Percentiles rank a stretch among this genome's conserved stretches.
Conservation (phyloP, 2,113 vertebrate species). For the Mola mola region DNA sequence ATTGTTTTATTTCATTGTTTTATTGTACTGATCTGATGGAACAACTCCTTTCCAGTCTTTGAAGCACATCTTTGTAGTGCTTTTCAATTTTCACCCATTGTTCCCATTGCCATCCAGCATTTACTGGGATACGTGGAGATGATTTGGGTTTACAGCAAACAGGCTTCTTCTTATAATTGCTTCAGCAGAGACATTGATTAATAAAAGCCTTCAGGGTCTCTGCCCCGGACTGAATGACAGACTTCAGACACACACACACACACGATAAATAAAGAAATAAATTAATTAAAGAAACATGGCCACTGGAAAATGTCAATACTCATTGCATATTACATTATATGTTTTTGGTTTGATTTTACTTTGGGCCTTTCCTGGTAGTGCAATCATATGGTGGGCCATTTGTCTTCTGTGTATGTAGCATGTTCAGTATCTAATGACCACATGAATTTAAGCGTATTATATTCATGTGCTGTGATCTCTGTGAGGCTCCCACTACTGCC, state of each 20-base stretch:
- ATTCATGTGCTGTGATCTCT: background rate
- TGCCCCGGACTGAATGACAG: slow-evolving; percentile 29
- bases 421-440: background rate
- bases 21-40: slow-evolving; percentile 27
- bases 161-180: slow-evolving; percentile 59
- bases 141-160: slow-evolving; percentile 55
- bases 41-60: slow-evolving; percentile 51
- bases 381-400: background rate
- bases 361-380: background rate
- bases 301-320: slow-evolving; percentile 4
- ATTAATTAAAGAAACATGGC: slow-evolving; percentile 11
- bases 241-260: slow-evolving; percentile 28
- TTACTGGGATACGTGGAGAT: slow-evolving; percentile 48
- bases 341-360: background rate
- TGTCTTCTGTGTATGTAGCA: background rate
- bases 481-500: background rate
- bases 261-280: slow-evolving; percentile 19
- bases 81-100: slow-evolving; percentile 60
- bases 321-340: slow-evolving; percentile 11
- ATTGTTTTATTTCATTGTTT: slow-evolving; percentile 21
- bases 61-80: slow-evolving; percentile 34
- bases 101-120: slow-evolving; percentile 40
- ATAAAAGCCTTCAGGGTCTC: slow-evolving; percentile 44
- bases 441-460: background rate
- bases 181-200: slow-evolving; percentile 55